Evolutionary conservation across 2,888 invertebrate genomes (phyloP).

Genomic region (Spodoptera picta): DNA sequence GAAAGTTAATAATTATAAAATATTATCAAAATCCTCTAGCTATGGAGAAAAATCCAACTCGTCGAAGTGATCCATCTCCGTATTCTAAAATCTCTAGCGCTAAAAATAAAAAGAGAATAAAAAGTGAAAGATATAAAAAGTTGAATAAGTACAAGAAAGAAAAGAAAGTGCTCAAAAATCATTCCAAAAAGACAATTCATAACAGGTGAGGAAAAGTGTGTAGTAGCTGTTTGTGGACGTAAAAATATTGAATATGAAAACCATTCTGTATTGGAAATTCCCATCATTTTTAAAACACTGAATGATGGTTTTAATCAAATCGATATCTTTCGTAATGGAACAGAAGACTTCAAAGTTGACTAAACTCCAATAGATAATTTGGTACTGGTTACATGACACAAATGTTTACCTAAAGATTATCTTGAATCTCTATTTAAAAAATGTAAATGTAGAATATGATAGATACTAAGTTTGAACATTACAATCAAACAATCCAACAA

Average conservation of each 20-base stretch:
- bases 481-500: too few relatives aligned
- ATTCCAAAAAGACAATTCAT: constrained; percentile 19
- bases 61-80: constrained; percentile 10
- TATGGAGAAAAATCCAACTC: constrained; percentile 1
- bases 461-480: too few relatives aligned
- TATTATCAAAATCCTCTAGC: background rate
- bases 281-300: background rate
- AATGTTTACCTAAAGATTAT: background rate
- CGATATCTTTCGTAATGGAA: background rate
- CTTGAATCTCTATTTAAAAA: background rate
- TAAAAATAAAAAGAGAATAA: constrained; percentile 4
- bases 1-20: constrained; percentile 3
- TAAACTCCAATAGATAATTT: background rate
- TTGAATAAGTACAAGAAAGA: constrained; percentile 5
- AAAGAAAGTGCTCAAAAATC: constrained; percentile 22
- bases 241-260: background rate
- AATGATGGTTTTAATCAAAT: background rate
- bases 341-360: background rate
- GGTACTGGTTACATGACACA: background rate
- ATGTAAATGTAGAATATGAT: background rate
- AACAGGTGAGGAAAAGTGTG: constrained; percentile 10
- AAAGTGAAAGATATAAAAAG: constrained; percentile 7
- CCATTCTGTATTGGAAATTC: background rate
- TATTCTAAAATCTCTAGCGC: constrained; percentile 33
- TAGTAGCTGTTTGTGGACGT: background rate